Evolutionary conservation across 2,888 invertebrate genomes (phyloP), one percentile per base, ranked within the genome.

Genomic region (Sinopyrophorus schimmeli): DNA sequence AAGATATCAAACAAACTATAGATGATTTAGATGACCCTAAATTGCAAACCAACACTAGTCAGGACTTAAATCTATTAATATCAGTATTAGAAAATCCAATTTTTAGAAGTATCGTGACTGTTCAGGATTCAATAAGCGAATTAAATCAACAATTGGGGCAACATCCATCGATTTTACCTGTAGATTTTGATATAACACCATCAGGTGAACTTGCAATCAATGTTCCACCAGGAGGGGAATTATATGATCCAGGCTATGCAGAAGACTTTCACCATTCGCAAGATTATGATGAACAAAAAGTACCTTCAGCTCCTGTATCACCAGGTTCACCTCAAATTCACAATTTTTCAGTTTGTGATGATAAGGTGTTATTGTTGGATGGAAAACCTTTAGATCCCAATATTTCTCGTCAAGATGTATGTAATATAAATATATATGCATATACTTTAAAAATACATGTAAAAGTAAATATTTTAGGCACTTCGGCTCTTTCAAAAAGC

Each of bases 161-260:
- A 65, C 94, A 94, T 75, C 94, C 94, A 7, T 93, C 93, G 11
- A 92, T 94, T 69, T 77, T 94, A 54, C 92, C 94, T 27, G 89
- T 89, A 37, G 94, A 95, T 72, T 96, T 96, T 74, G 93, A 95
- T 69, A 92, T 97, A 43, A 89, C 87, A 60, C 83, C 87, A 30
- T 84, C 89, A 58, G 77, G 77, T 2, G 84, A 87, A 62, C 72
- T 88, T 47, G 79, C 86, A 21, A 71, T 87, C 15, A 84, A 81
- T 67, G 77, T 83, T 2, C 82, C 83, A 37, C 77, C 80, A 14
- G 75, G 76, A 23, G 77, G 78, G 34, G 78, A 80, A 31, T 65
- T 80, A 48, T 81, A 80, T 55, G 77, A 77, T 58, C 70, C 75
- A n/a, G 78, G 79, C 37, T 81, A 77, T 65, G 73, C 72, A 11